Base-by-base conservation (phyloP, 2,113 vertebrate species). In the Hippocampus barbouri region DNA sequence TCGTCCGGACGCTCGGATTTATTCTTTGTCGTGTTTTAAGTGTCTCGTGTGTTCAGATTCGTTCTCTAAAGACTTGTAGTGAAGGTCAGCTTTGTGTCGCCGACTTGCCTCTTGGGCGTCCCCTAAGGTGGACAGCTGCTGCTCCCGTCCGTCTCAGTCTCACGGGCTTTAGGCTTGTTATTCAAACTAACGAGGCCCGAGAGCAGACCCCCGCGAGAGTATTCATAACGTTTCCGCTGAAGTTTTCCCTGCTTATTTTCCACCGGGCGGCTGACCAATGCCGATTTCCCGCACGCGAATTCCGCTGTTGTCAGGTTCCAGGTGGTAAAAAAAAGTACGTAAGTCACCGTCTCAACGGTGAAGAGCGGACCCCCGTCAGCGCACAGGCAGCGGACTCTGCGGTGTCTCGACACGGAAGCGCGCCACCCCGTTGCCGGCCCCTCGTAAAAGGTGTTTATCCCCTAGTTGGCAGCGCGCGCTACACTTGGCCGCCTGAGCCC, bases 361-460 rank as follows among this genome's bases (percentile, higher is more conserved):
- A n/a, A 79, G 73, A 75, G 74, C 69, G 70, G 79, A n/a, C 4
- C 8, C 3, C 12, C 45, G 7, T 23, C 73, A 75, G 34, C 20
- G 8, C 21, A n/a, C 18, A 40, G 34, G 11, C 23, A 27, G 25
- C 11, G 56, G 65, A 34, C 45, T 25, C 47, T 21, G 47, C 76
- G 51, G 53, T 9, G 10, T 56, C 53, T 56, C 12, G 4, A 59
- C 23, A 27, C 62, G 23, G 40, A 43, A 65, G 62, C 38, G 9
- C 11, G 14, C 9, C 4, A 64, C 38, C 62, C 40, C 85, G 81
- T 88, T 80, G 85, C 85, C 61, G 7, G 11, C 54, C 23, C 14
- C 78, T 62, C 75, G 63, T 71, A 77, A 67, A 81, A 82, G 73
- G 83, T 80, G 84, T 83, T 81, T 79, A 84, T 84, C 79, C 77